These are phyloP conservation scores for Chydorus sphaericus DNA, from an alignment of 2,888 invertebrate species.

Conservation along the genomic window DNA sequence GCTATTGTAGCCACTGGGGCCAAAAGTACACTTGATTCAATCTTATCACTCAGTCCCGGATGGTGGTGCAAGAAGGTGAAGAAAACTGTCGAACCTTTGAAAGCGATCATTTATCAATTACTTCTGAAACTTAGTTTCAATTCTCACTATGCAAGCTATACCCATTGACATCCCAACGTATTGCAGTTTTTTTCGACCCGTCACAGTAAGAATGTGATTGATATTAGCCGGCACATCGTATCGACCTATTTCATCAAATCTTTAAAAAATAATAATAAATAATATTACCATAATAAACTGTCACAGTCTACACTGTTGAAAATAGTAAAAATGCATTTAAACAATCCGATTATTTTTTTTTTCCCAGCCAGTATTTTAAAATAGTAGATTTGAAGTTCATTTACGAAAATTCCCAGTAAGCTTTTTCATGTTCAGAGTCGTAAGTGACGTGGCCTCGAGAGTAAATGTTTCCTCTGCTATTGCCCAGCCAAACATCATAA, in stretches of 20 bases:
- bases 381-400: no score
- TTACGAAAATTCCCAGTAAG: constrained; percentile 1
- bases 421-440: background rate
- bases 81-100: constrained; percentile 35
- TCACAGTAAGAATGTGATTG: constrained; percentile 46
- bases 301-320: no score
- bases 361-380: no score
- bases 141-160: no score
- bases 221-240: constrained; percentile 76
- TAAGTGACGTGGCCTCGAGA: constrained; percentile 42
- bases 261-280: no score
- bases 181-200: constrained; percentile 43
- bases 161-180: constrained; percentile 91
- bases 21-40: constrained; percentile 23
- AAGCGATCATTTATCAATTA: no score
- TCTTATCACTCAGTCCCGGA: constrained; percentile 21
- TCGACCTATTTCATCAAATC: constrained; percentile 77
- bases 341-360: no score
- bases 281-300: no score
- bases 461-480: constrained; percentile 65
- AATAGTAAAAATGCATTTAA: no score
- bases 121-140: no score
- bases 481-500: constrained; percentile 57
- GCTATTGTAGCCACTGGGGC: constrained; percentile 25
- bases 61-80: constrained; percentile 24